Percentiles rank a stretch among this genome's conserved stretches.
These are phyloP conservation scores for Forpus xanthops DNA, from an alignment of 2,797 vertebrate genomes.

Conservation along the genomic window DNA sequence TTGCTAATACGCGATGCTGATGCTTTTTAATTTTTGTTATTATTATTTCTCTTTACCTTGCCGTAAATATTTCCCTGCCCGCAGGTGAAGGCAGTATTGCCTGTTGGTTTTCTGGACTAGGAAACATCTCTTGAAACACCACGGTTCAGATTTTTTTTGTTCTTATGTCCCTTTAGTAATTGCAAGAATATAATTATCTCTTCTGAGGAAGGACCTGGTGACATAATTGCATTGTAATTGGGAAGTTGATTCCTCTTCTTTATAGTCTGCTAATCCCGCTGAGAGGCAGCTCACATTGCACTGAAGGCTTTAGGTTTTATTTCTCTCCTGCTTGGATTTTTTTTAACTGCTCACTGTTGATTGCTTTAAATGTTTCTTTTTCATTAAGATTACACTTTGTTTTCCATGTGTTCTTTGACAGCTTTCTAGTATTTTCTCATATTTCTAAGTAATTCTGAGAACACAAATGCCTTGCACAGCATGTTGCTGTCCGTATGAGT, in stretches of 20 bases:
- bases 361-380: not conserved
- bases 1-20: not conserved
- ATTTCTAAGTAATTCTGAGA: not conserved
- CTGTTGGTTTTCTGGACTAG: not conserved
- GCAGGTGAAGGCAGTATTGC: not conserved
- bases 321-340: not conserved
- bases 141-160: not conserved
- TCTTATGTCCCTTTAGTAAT: not conserved
- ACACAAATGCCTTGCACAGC: not conserved
- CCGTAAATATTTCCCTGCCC: not conserved
- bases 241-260: not conserved
- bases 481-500: not conserved
- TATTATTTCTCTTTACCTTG: not conserved
- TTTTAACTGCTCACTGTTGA: not conserved
- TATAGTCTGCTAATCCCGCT: not conserved
- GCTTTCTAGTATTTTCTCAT: not conserved
- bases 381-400: not conserved
- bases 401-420: not conserved
- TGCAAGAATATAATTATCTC: not conserved
- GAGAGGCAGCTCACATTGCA: not conserved
- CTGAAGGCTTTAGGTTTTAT: not conserved
- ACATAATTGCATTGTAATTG: slow-evolving; percentile 17
- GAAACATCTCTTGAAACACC: not conserved
- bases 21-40: not conserved
- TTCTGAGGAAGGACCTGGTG: not conserved